phyloP scores from a whole-genome alignment of 2,888 invertebrate genomes.

The Chorisops tibialis region DNA sequence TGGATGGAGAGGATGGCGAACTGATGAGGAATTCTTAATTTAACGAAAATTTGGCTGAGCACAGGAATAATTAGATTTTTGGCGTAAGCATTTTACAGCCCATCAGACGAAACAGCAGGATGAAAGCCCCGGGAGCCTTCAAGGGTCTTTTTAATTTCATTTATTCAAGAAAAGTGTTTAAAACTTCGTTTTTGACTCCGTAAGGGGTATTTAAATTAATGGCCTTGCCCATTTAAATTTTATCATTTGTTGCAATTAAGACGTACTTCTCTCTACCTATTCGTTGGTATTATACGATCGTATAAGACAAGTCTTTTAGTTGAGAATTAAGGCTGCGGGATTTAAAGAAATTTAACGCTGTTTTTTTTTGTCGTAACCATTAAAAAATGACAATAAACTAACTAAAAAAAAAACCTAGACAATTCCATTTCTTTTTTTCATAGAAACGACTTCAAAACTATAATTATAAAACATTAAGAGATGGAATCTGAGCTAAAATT shows the following conservation, averaged over 20 bases:
- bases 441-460: no score
- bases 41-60: constrained; percentile 4
- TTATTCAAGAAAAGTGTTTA: constrained; percentile 21
- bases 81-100: constrained; percentile 23
- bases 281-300: no score
- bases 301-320: no score
- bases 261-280: no score
- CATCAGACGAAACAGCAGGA: not conserved
- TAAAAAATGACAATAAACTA: no score
- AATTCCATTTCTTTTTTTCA: no score
- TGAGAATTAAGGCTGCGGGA: no score
- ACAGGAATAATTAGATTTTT: constrained; percentile 27
- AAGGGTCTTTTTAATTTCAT: constrained; percentile 12
- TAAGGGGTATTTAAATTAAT: constrained; percentile 16
- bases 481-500: no score
- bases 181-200: constrained; percentile 4
- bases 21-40: constrained; percentile 14
- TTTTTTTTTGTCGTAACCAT: no score
- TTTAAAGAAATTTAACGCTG: no score
- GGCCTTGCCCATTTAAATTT: constrained; percentile 13
- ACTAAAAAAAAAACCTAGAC: no score
- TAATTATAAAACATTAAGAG: no score
- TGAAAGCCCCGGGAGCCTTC: not conserved
- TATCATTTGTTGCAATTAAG: constrained; percentile 19
- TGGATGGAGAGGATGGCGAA: not conserved